A percentile compares a stretch with the other conserved stretches of the same genome.
phyloP scores from a whole-genome alignment of 2,888 invertebrate genomes.

The Cerastis leucographa region DNA sequence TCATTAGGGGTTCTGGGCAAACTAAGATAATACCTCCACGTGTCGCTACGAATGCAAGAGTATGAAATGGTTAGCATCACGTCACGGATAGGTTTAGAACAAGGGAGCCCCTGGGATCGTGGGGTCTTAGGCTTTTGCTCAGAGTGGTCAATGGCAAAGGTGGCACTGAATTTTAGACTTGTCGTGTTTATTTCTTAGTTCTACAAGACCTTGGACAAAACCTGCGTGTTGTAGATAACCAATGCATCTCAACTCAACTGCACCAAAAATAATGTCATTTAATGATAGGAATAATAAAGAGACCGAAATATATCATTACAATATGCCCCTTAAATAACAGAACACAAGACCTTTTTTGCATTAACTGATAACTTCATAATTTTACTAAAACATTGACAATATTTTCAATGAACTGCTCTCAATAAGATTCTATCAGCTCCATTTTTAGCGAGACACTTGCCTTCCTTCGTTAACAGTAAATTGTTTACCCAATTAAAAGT shows the following conservation, averaged over 20 bases:
- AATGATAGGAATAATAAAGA: neutral
- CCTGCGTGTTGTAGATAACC: no score
- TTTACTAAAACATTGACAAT: constrained; percentile 13
- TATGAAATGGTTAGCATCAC: no score
- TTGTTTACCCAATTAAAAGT: constrained; percentile 86
- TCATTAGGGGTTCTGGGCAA: neutral
- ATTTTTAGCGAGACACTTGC: constrained; percentile 71
- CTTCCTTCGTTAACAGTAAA: constrained; percentile 81
- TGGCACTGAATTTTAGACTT: neutral
- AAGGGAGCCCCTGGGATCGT: neutral
- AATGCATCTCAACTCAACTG: no score
- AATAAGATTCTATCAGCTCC: constrained; percentile 70
- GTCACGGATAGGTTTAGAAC: neutral
- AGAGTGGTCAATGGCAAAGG: neutral
- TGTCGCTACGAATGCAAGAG: neutral
- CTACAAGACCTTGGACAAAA: neutral
- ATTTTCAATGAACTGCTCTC: constrained; percentile 50
- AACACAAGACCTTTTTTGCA: neutral
- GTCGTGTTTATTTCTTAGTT: neutral
- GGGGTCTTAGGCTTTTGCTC: neutral
- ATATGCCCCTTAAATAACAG: neutral
- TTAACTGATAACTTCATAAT: neutral
- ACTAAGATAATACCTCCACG: neutral
- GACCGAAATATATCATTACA: neutral
- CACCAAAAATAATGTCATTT: neutral